Evolutionary conservation across 2,888 invertebrate genomes (phyloP).

Genomic region (Trissolcus japonicus): DNA sequence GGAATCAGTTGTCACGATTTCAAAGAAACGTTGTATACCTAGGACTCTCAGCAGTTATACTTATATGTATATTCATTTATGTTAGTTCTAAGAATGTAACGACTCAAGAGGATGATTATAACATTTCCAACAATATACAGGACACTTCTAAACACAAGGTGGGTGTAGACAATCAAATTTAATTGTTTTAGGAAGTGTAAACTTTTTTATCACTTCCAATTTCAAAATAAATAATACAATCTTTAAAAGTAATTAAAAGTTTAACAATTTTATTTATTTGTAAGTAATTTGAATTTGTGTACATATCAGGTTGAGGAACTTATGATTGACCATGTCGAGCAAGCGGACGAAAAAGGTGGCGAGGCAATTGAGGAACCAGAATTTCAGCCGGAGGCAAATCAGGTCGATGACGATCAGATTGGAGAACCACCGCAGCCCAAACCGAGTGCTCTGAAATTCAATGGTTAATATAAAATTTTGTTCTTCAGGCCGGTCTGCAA

Average conservation of each 20-base stretch:
- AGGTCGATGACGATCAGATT: slow-evolving; percentile 72
- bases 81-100: slow-evolving; percentile 37
- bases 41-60: slow-evolving; percentile 78
- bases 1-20: slow-evolving; percentile 90
- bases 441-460: slow-evolving; percentile 67
- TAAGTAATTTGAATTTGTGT: too few relatives aligned
- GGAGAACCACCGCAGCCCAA: slow-evolving; percentile 73
- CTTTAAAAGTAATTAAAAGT: too few relatives aligned
- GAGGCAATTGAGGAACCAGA: slow-evolving; percentile 77
- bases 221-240: slow-evolving; percentile 53
- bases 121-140: slow-evolving; percentile 62
- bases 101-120: slow-evolving; percentile 64
- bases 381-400: slow-evolving; percentile 72
- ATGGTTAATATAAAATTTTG: slow-evolving; percentile 60
- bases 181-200: background rate
- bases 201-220: slow-evolving; percentile 7
- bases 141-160: slow-evolving; percentile 63
- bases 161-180: background rate
- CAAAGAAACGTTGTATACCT: slow-evolving; percentile 87
- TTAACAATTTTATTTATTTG: too few relatives aligned
- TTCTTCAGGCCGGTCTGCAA: too few relatives aligned
- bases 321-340: slow-evolving; percentile 70
- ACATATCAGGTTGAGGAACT: slow-evolving; percentile 63
- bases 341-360: slow-evolving; percentile 67
- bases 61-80: slow-evolving; percentile 78